A percentile compares a stretch with the other conserved stretches of the same genome.
These are phyloP conservation scores for Paramormyrops hopkinsi DNA, from an alignment of 2,797 vertebrate species.

Conservation along the genomic window DNA sequence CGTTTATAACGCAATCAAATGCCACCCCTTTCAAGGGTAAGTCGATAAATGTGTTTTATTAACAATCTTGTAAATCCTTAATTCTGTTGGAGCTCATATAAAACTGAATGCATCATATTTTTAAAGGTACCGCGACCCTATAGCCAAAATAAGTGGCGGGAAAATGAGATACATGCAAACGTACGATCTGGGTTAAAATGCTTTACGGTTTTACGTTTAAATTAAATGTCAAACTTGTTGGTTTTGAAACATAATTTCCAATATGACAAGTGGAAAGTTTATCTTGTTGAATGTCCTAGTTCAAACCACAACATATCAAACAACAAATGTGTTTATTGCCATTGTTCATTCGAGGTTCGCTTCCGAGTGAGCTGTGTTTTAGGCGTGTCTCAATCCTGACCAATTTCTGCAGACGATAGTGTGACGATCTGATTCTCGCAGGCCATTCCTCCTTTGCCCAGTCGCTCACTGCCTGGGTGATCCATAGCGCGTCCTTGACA, in stretches of 20 bases:
- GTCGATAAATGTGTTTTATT: constrained; percentile 13
- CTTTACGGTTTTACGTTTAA: background rate
- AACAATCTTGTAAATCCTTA: background rate
- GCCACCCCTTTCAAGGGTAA: background rate
- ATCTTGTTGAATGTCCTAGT: background rate
- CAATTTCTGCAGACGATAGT: background rate
- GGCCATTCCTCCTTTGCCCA: background rate
- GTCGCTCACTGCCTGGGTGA: background rate
- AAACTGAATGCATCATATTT: constrained; percentile 6
- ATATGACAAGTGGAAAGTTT: background rate
- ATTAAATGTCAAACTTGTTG: background rate
- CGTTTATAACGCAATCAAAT: background rate
- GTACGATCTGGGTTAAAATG: background rate
- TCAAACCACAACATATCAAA: background rate
- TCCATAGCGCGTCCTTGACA: background rate
- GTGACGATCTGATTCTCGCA: background rate
- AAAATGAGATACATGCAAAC: background rate
- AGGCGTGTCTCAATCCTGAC: background rate
- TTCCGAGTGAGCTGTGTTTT: background rate
- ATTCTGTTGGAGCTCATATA: constrained; percentile 7
- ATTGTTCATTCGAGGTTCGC: background rate
- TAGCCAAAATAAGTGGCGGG: background rate
- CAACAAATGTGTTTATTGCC: background rate
- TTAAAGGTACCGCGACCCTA: background rate
- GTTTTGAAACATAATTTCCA: constrained; percentile 2